These are phyloP conservation scores for Dusona sp. DNA, from an alignment of 2,888 invertebrate genomes.

Conservation along the genomic window DNA sequence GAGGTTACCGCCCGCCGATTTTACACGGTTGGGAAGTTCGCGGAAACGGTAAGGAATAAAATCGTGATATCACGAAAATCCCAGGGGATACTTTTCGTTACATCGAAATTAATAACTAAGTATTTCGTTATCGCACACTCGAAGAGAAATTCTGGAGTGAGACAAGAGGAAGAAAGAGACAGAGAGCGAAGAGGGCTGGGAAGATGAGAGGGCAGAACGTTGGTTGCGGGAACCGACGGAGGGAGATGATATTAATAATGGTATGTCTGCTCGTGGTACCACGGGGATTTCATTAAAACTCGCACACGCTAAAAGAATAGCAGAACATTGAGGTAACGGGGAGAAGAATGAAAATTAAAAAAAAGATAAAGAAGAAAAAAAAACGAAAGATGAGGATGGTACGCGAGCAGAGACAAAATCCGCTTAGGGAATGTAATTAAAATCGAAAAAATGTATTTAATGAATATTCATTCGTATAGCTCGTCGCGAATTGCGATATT, in stretches of 20 bases:
- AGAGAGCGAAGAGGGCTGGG: constrained; percentile 52
- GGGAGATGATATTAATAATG: constrained; percentile 82
- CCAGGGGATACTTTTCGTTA: constrained; percentile 57
- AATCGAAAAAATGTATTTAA: constrained; percentile 83
- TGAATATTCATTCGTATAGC: constrained; percentile 79
- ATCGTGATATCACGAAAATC: constrained; percentile 30
- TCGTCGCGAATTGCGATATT: constrained; percentile 66
- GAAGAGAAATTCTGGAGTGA: constrained; percentile 73
- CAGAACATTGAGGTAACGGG: constrained; percentile 70
- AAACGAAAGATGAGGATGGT: constrained; percentile 68
- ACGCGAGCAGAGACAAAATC: constrained; percentile 79
- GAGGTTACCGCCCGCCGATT: not conserved
- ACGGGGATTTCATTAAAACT: constrained; percentile 82
- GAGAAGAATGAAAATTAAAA: constrained; percentile 70
- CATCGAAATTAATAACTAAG: constrained; percentile 83
- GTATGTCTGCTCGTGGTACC: constrained; percentile 77
- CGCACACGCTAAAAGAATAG: constrained; percentile 70
- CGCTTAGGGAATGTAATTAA: constrained; percentile 84
- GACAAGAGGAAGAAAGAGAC: not conserved
- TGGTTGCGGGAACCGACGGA: constrained; percentile 39
- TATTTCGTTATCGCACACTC: constrained; percentile 81
- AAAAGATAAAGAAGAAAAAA: constrained; percentile 52
- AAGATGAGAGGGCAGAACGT: constrained; percentile 28
- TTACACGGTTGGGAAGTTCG: constrained; percentile 1
- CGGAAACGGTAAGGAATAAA: not conserved